phyloP scores from a whole-genome alignment of 2,888 invertebrate genomes.

The Encarsia formosa region DNA sequence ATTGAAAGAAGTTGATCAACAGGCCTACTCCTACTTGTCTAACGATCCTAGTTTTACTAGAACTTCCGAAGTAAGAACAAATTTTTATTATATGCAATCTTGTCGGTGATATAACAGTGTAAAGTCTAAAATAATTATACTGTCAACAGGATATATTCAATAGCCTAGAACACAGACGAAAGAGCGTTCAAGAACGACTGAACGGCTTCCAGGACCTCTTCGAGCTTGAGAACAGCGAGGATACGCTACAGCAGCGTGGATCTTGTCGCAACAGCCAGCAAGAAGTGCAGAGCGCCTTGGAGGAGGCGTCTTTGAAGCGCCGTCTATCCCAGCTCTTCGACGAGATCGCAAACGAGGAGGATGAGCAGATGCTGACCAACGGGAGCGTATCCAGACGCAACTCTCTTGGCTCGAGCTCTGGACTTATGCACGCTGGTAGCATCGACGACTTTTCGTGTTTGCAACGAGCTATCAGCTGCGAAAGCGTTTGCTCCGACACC shows the following conservation, averaged over 20 bases:
- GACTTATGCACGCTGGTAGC: slow-evolving; percentile 1
- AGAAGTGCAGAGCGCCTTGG: slow-evolving; percentile 41
- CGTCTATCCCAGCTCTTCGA: slow-evolving; percentile 40
- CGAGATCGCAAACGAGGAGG: slow-evolving; percentile 5
- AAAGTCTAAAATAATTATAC: no score
- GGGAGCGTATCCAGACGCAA: slow-evolving; percentile 32
- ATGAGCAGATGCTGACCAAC: neutral
- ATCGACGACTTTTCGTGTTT: slow-evolving; percentile 49
- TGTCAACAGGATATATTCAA: slow-evolving; percentile 44
- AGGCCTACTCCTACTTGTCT: slow-evolving; percentile 27
- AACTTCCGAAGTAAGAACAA: slow-evolving; percentile 44
- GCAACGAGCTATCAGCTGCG: slow-evolving; percentile 70
- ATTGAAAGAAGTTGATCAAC: slow-evolving; percentile 40
- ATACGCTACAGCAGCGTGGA: neutral
- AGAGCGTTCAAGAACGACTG: slow-evolving; percentile 43
- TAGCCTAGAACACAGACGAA: slow-evolving; percentile 45
- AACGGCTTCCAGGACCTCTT: slow-evolving; percentile 43
- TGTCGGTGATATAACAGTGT: neutral
- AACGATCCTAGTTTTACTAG: slow-evolving; percentile 47
- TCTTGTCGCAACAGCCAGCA: slow-evolving; percentile 42
- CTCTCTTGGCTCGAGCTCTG: slow-evolving; percentile 41
- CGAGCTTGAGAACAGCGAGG: slow-evolving; percentile 33
- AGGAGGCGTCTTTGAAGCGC: slow-evolving; percentile 42
- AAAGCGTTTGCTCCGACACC: slow-evolving; percentile 76
- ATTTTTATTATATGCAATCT: neutral